Conservation (phyloP, 37 sponge, comb jelly and placozoan genomes). For the Crambe crambe region DNA sequence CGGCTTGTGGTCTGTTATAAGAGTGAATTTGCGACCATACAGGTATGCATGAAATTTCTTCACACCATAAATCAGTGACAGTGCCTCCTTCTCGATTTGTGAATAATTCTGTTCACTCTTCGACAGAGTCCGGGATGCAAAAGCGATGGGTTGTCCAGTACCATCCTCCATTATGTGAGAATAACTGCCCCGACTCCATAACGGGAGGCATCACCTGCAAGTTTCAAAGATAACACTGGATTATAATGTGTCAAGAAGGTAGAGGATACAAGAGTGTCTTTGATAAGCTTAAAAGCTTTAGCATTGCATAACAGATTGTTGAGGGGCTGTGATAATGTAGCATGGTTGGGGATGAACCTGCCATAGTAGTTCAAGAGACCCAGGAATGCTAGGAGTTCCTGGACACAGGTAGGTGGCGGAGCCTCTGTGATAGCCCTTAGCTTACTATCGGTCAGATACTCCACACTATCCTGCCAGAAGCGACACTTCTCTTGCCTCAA, state of each 20-base stretch:
- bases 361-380: background rate
- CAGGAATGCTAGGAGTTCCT: background rate
- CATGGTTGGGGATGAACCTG: background rate
- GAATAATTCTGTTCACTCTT: background rate
- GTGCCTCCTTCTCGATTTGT: background rate
- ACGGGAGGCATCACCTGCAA: no score
- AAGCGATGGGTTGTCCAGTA: background rate
- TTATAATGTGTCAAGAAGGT: background rate
- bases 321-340: background rate
- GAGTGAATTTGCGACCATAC: background rate
- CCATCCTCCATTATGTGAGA: background rate
- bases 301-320: background rate
- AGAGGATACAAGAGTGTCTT: background rate
- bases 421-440: background rate
- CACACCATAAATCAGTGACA: background rate
- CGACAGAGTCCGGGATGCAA: no score
- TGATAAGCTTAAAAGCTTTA: background rate
- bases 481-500: no score
- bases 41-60: background rate
- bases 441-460: background rate
- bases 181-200: no score
- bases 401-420: background rate
- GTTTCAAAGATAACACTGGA: no score
- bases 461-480: background rate
- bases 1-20: slow-evolving; percentile 3